These are phyloP conservation scores for Acleris cristana DNA, from an alignment of 2,888 invertebrate species.

Conservation along the genomic window DNA sequence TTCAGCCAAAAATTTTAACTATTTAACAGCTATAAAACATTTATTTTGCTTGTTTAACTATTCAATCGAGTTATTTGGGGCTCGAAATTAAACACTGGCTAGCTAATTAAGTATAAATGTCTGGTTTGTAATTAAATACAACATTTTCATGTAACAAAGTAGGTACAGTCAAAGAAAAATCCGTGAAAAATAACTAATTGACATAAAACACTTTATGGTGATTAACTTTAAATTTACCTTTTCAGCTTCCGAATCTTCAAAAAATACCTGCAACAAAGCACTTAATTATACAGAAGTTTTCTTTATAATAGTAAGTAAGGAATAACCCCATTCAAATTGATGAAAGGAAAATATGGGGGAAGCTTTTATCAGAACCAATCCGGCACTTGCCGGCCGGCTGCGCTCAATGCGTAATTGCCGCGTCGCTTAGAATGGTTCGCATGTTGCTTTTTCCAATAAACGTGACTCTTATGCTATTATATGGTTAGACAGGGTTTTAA, in stretches of 20 bases:
- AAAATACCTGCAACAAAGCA: slow-evolving; percentile 37
- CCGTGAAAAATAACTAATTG: no score
- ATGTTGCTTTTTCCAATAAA: no score
- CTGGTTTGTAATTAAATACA: no score
- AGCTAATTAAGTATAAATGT: not conserved
- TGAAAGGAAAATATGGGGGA: slow-evolving; percentile 82
- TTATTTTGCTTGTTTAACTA: not conserved
- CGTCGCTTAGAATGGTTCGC: slow-evolving; percentile 68
- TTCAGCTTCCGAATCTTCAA: not conserved
- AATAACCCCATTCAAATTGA: slow-evolving; percentile 76
- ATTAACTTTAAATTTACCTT: no score
- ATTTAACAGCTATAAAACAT: not conserved
- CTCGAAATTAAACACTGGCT: not conserved
- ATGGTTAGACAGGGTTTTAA: no score
- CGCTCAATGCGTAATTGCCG: slow-evolving; percentile 80
- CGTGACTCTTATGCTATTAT: no score
- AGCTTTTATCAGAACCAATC: slow-evolving; percentile 83
- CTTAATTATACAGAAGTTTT: slow-evolving; percentile 30
- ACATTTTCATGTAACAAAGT: no score
- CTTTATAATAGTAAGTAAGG: slow-evolving; percentile 42
- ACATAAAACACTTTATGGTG: no score
- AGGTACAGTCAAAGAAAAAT: no score
- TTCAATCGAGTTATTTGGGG: not conserved
- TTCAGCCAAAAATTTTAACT: slow-evolving; percentile 7
- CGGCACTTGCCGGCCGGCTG: slow-evolving; percentile 78